These are phyloP conservation scores for Panulirus ornatus DNA, from an alignment of 1,140 invertebrate genomes.

Conservation along the genomic window DNA sequence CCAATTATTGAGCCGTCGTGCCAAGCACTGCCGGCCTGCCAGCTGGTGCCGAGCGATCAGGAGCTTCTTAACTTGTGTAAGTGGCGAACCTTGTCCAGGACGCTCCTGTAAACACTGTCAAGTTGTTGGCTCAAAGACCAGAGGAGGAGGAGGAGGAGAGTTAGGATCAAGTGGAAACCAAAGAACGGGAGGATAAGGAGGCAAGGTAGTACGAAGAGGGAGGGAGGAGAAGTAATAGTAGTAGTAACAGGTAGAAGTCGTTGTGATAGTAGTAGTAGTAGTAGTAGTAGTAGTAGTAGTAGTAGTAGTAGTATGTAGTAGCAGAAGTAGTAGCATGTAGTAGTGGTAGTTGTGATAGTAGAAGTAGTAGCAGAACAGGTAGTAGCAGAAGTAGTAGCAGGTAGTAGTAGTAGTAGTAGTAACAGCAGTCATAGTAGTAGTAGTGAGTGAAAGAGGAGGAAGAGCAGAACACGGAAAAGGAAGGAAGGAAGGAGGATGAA, in stretches of 20 bases:
- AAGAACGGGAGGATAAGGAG: background rate
- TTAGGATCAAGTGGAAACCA: too few relatives aligned
- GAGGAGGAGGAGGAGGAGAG: too few relatives aligned
- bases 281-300: slow-evolving; percentile 6
- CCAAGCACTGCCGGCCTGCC: too few relatives aligned
- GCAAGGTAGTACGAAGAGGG: background rate
- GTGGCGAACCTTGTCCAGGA: too few relatives aligned
- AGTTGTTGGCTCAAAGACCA: too few relatives aligned
- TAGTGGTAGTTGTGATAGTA: background rate
- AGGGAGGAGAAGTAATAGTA: background rate
- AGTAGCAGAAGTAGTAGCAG: too few relatives aligned
- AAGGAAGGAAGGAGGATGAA: background rate
- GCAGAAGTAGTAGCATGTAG: background rate
- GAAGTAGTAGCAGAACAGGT: too few relatives aligned
- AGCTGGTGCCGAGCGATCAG: too few relatives aligned
- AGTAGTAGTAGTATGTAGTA: background rate
- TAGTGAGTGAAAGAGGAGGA: background rate
- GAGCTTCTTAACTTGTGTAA: too few relatives aligned
- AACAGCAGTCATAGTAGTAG: too few relatives aligned
- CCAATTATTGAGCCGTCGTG: too few relatives aligned
- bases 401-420: background rate
- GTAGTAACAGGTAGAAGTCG: background rate
- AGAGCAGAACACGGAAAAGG: background rate
- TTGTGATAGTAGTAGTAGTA: slow-evolving; percentile 3
- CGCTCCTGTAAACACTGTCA: too few relatives aligned